phyloP scores from a whole-genome alignment of 1,140 invertebrate species.

The Drosophila kanapiae region DNA sequence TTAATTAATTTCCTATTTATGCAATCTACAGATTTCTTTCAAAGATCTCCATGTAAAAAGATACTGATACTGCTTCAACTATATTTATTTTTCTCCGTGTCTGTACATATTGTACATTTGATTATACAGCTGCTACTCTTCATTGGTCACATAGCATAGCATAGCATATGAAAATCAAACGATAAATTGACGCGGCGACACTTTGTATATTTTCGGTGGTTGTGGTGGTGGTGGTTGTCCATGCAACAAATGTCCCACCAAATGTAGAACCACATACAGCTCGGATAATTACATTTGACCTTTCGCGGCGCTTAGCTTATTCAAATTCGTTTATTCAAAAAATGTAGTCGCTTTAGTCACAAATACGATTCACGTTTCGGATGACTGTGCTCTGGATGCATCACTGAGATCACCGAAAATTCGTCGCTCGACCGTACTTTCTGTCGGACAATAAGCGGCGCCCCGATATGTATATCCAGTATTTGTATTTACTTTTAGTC shows the following conservation, averaged over 20 bases:
- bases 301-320: slow-evolving; percentile 27
- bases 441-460: background rate
- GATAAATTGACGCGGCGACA: slow-evolving; percentile 43
- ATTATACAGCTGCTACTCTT: slow-evolving; percentile 48
- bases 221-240: slow-evolving; percentile 7
- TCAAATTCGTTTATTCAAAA: slow-evolving; percentile 16
- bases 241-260: slow-evolving; percentile 40
- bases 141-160: slow-evolving; percentile 40
- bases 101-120: slow-evolving; percentile 15
- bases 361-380: slow-evolving; percentile 22
- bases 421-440: background rate
- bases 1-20: background rate
- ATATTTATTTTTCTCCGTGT: slow-evolving; percentile 24
- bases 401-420: slow-evolving; percentile 37
- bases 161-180: slow-evolving; percentile 52
- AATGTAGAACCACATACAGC: slow-evolving; percentile 1
- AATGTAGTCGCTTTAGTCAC: slow-evolving; percentile 1
- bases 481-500: slow-evolving; percentile 54
- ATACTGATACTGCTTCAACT: background rate
- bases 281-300: slow-evolving; percentile 53
- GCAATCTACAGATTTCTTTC: background rate
- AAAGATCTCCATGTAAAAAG: background rate
- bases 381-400: slow-evolving; percentile 18
- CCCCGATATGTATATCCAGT: slow-evolving; percentile 20
- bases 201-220: slow-evolving; percentile 20